phyloP scores from a whole-genome alignment of 2,113 vertebrate species.

The Electrona antarctica region DNA sequence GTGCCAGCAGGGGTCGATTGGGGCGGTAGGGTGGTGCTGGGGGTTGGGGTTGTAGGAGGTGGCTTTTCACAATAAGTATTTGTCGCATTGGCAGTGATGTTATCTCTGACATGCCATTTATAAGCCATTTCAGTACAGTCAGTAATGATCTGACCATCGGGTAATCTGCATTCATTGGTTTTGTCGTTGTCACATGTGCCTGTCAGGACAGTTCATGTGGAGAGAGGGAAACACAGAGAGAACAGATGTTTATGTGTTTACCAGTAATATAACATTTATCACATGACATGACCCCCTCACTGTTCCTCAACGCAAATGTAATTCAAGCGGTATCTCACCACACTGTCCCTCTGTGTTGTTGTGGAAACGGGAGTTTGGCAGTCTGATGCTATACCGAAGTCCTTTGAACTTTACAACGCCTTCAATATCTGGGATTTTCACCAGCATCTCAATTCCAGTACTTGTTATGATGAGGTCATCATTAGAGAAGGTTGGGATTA shows the following conservation, averaged over 20 bases:
- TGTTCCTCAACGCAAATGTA: not conserved
- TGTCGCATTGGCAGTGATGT: not conserved
- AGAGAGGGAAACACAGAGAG: too few species aligned
- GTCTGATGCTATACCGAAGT: slow-evolving; percentile 78
- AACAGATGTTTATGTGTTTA: slow-evolving; percentile 13
- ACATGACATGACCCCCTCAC: not conserved
- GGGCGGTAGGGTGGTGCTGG: not conserved
- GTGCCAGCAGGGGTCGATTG: too few species aligned
- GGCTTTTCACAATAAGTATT: slow-evolving; percentile 54
- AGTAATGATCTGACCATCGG: slow-evolving; percentile 65
- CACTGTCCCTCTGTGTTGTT: slow-evolving; percentile 94
- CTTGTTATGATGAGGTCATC: slow-evolving; percentile 79
- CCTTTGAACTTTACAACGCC: slow-evolving; percentile 82
- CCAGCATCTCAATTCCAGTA: slow-evolving; percentile 77
- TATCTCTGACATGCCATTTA: slow-evolving; percentile 75
- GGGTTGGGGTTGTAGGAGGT: rapidly evolving
- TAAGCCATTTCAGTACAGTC: slow-evolving; percentile 80
- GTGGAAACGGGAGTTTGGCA: slow-evolving; percentile 84
- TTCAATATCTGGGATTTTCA: slow-evolving; percentile 79
- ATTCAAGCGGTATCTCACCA: slow-evolving; percentile 77
- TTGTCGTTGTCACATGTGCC: slow-evolving; percentile 86
- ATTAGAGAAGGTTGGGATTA: slow-evolving; percentile 76
- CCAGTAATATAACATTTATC: not conserved
- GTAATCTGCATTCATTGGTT: slow-evolving; percentile 84
- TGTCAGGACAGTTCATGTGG: slow-evolving; percentile 40